phyloP scores from a whole-genome alignment of 2,113 vertebrate species.

The Chrysemys picta region DNA sequence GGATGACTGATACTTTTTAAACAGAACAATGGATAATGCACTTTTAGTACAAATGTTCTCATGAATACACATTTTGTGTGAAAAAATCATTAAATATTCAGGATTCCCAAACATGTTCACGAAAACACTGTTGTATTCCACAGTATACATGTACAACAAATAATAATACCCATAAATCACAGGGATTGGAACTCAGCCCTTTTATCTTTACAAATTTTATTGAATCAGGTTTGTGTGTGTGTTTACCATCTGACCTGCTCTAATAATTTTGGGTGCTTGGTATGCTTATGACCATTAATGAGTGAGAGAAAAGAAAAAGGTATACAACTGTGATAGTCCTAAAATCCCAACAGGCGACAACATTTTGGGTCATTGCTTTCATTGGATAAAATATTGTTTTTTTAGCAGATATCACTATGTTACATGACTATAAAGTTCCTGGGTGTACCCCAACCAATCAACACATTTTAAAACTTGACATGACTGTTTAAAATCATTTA shows the following conservation, averaged over 20 bases:
- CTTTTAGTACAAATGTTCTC: neutral
- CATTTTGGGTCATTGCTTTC: neutral
- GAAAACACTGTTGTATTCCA: fast-evolving
- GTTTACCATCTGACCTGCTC: neutral
- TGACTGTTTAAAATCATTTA: neutral
- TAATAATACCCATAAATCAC: neutral
- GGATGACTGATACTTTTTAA: neutral
- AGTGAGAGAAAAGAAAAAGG: neutral
- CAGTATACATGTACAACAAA: fast-evolving
- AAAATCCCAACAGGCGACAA: fast-evolving
- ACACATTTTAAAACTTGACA: neutral
- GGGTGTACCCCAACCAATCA: neutral
- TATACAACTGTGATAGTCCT: neutral
- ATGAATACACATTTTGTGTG: neutral
- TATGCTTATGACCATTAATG: neutral
- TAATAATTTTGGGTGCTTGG: neutral
- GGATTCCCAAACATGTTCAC: neutral
- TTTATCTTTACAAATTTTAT: neutral
- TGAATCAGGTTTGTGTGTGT: neutral
- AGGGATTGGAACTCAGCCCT: neutral
- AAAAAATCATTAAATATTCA: neutral
- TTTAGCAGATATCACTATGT: neutral
- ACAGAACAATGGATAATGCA: neutral
- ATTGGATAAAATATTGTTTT: neutral
- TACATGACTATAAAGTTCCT: neutral